Evolutionary conservation across 30 jellyfish, hydroid and myxozoan genomes (phyloP).

Genomic region (Aurelia coerulea): DNA sequence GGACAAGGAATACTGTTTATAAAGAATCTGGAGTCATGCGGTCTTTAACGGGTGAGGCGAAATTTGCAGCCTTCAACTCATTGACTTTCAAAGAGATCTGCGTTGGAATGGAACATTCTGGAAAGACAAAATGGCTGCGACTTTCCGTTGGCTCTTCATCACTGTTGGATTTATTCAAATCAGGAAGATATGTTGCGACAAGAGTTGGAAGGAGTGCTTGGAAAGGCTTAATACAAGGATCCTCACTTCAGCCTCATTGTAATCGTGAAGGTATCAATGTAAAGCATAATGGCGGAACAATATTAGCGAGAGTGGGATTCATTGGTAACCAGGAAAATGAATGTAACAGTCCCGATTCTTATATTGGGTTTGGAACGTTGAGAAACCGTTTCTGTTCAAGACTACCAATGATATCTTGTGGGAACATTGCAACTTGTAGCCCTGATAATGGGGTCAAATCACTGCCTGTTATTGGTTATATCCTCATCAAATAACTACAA

Average conservation of each 20-base stretch:
- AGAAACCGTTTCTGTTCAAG: not conserved
- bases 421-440: constrained; percentile 5
- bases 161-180: not conserved
- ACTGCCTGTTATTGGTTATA: not conserved
- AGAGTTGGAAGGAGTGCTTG: not conserved
- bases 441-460: constrained; percentile 20
- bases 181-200: constrained; percentile 4
- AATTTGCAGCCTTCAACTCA: constrained; percentile 25
- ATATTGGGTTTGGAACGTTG: not conserved
- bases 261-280: constrained; percentile 25
- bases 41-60: constrained; percentile 12
- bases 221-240: constrained; percentile 1
- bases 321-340: constrained; percentile 12
- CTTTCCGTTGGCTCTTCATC: not conserved
- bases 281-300: not conserved
- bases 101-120: constrained; percentile 16
- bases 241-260: constrained; percentile 8
- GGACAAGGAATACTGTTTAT: constrained; percentile 10
- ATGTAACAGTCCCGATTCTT: constrained; percentile 7
- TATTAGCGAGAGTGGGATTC: not conserved
- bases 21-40: not conserved
- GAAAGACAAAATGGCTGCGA: constrained; percentile 18
- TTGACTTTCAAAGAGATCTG: constrained; percentile 18
- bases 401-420: constrained; percentile 1
- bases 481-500: not conserved